Evolutionary conservation across 2,888 invertebrate species (phyloP), one percentile per base, ranked within the genome.

Genomic region (Campoplex nolae): DNA sequence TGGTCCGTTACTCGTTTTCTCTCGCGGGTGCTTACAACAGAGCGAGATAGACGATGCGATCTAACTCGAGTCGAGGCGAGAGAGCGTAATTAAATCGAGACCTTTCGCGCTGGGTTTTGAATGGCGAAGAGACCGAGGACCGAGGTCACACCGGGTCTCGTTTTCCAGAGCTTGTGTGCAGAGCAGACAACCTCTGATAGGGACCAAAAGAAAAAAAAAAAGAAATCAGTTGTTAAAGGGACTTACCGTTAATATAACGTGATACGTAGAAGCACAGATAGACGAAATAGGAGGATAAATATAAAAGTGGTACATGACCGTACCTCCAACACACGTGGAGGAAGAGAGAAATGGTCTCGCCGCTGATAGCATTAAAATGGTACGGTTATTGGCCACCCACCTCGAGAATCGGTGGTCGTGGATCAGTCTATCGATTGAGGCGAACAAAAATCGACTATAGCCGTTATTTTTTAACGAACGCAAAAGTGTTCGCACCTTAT

Each of bases 11-110:
- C 70, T 79, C 79, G 78, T 68, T 78, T 73, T 67, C 81, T 75
- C 67, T 48, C 76, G 28, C 58, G 38, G 62, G 48, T 56, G 80
- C 54, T 51, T 73, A 58, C 45, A 35, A 51, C n/a, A 54, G 70
- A 62, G 62, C 32, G 77, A 71, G 78, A 78, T 75, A 83, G 82
- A 80, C 76, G 80, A 81, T 56, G 71, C 75, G 78, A 86, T 86
- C 85, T 71, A 79, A 70, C 78, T 68, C n/a, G 67, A 74, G 74
- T 54, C 70, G 16, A 71, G 80, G 71, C 73, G 42, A 45, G 85
- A 78, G 77, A 78, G 85, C 78, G 85, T 86, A 86, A 86, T 86
- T 86, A 86, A 86, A 86, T 86, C 85, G 85, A 86, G 78, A 86
- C 79, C 78, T 86, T 82, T 78, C 85, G 74, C 45, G 62, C 51